Evolutionary conservation across 2,888 invertebrate species (phyloP).

Genomic region (Merodon equestris): DNA sequence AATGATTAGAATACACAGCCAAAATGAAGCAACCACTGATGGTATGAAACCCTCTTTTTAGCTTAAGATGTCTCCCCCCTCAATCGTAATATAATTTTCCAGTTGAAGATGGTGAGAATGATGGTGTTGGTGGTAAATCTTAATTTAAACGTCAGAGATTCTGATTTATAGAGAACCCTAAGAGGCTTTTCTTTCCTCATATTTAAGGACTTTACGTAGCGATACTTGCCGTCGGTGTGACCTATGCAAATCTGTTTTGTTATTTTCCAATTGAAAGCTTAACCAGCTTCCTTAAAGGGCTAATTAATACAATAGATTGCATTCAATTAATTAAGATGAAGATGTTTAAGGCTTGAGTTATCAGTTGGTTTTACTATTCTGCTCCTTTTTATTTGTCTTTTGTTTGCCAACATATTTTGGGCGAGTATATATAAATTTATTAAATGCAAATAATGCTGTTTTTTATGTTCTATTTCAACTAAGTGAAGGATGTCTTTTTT

Average conservation of each 20-base stretch:
- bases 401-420: too few species aligned
- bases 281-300: not conserved
- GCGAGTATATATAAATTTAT: too few species aligned
- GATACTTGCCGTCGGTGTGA: conserved; percentile 15
- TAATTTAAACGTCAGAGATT: conserved; percentile 52
- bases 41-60: conserved; percentile 3
- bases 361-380: not conserved
- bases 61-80: conserved; percentile 33
- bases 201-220: conserved; percentile 9
- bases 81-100: conserved; percentile 46
- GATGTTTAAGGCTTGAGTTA: too few species aligned
- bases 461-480: too few species aligned
- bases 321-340: not conserved
- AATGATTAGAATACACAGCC: too few species aligned
- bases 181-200: conserved; percentile 49
- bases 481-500: too few species aligned
- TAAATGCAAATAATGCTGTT: not conserved
- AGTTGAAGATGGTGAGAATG: conserved; percentile 3
- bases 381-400: not conserved
- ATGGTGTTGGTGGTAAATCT: conserved; percentile 29
- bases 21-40: not conserved
- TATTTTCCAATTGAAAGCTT: conserved; percentile 18
- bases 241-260: conserved; percentile 38
- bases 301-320: not conserved
- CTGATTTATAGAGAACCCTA: conserved; percentile 50